Percentiles rank a stretch among this genome's conserved stretches.
phyloP scores from a whole-genome alignment of 2,797 vertebrate genomes.

The Amazonetta brasiliensis region DNA sequence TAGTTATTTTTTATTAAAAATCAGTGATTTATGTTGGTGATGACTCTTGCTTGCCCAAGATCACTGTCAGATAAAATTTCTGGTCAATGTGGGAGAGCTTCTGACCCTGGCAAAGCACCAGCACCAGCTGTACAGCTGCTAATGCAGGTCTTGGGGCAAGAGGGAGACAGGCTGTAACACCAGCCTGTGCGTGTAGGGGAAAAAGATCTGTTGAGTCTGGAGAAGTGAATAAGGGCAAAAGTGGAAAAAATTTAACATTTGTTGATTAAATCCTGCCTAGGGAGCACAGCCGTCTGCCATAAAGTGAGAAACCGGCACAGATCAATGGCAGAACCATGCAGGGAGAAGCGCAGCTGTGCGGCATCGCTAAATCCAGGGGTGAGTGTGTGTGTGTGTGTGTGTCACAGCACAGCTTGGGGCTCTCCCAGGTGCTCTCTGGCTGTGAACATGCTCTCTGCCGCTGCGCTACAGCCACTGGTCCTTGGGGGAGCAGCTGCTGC shows the following conservation, averaged over 20 bases:
- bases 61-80: not conserved
- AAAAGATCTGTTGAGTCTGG: not conserved
- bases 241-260: not conserved
- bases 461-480: fast-evolving
- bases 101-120: not conserved
- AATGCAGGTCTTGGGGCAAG: not conserved
- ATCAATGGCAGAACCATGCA: not conserved
- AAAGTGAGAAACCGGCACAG: slow-evolving; percentile 7
- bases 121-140: not conserved
- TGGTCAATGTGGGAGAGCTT: not conserved
- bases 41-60: not conserved
- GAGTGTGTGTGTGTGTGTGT: fast-evolving
- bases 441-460: not conserved
- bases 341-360: not conserved
- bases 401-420: not conserved
- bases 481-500: not conserved
- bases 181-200: not conserved
- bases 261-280: not conserved
- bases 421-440: not conserved
- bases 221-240: not conserved
- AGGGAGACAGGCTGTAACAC: not conserved
- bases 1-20: not conserved
- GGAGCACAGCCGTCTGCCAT: not conserved
- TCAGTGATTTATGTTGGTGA: not conserved
- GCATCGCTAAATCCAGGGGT: not conserved